A percentile compares a stretch with the other conserved stretches of the same genome.
phyloP scores from a whole-genome alignment of 53 echinoderm and acorn worm genomes.

The Crossaster papposus region DNA sequence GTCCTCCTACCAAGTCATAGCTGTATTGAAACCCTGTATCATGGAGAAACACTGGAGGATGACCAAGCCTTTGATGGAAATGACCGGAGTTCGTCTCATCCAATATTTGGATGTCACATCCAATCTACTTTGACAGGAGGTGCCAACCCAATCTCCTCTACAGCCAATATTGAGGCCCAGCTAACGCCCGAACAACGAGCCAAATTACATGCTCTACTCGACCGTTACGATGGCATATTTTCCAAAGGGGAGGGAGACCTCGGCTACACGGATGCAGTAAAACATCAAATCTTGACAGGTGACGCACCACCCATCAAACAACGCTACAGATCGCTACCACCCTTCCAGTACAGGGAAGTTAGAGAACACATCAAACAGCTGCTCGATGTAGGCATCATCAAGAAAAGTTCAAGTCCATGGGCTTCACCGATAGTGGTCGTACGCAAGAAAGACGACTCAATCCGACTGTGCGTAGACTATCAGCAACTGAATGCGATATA shows the following conservation, averaged over 20 bases:
- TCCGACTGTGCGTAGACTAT: too few relatives aligned
- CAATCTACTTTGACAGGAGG: background rate
- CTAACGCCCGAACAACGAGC: constrained; percentile 1
- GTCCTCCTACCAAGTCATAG: background rate
- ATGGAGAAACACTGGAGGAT: background rate
- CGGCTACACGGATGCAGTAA: background rate
- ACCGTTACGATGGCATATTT: background rate
- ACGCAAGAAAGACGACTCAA: too few relatives aligned
- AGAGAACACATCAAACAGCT: background rate
- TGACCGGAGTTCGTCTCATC: too few relatives aligned
- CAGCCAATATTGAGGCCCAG: background rate
- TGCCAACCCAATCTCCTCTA: too few relatives aligned
- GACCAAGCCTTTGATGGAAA: too few relatives aligned
- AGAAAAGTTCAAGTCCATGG: too few relatives aligned
- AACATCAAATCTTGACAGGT: background rate
- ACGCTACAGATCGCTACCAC: background rate
- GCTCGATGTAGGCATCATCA: background rate
- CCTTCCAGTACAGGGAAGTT: background rate
- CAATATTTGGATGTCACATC: too few relatives aligned
- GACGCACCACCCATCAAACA: background rate
- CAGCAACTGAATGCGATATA: too few relatives aligned
- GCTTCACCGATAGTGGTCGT: too few relatives aligned
- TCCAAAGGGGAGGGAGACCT: too few relatives aligned
- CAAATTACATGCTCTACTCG: background rate
- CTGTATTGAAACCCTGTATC: background rate